These are phyloP conservation scores for Thaleichthys pacificus DNA, from an alignment of 2,797 vertebrate genomes.

Conservation along the genomic window DNA sequence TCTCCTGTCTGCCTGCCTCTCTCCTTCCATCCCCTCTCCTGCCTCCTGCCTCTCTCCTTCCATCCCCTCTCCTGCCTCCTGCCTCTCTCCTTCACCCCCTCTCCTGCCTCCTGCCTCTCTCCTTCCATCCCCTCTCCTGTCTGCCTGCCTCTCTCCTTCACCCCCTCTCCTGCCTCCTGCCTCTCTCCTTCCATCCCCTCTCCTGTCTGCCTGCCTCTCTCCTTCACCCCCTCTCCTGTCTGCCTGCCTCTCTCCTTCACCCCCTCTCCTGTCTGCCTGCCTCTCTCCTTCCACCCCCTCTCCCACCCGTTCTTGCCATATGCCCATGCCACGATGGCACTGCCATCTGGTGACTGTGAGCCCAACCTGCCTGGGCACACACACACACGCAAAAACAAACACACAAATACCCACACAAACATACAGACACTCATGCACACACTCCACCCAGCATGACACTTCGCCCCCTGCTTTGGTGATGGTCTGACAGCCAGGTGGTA, in stretches of 20 bases:
- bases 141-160: not conserved
- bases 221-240: not conserved
- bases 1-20: not conserved
- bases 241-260: not conserved
- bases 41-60: not conserved
- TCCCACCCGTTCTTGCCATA: slow-evolving; percentile 4
- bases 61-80: not conserved
- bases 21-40: not conserved
- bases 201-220: too few relatives aligned
- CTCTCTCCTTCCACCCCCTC: not conserved
- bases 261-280: too few relatives aligned
- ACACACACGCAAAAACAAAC: not conserved
- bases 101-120: too few relatives aligned
- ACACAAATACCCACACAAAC: not conserved
- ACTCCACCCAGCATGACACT: too few relatives aligned
- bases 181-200: not conserved
- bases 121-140: not conserved
- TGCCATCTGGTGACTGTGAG: slow-evolving; percentile 52
- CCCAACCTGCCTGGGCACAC: slow-evolving; percentile 30
- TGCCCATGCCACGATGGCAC: slow-evolving; percentile 31
- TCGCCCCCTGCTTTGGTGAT: slow-evolving; percentile 24
- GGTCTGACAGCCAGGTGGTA: slow-evolving; percentile 39
- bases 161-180: not conserved
- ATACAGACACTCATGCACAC: too few relatives aligned
- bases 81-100: too few relatives aligned